Percentiles rank a stretch among this genome's conserved stretches.
Evolutionary conservation across 2,113 vertebrate genomes (phyloP).

Genomic region (Otus sunia): DNA sequence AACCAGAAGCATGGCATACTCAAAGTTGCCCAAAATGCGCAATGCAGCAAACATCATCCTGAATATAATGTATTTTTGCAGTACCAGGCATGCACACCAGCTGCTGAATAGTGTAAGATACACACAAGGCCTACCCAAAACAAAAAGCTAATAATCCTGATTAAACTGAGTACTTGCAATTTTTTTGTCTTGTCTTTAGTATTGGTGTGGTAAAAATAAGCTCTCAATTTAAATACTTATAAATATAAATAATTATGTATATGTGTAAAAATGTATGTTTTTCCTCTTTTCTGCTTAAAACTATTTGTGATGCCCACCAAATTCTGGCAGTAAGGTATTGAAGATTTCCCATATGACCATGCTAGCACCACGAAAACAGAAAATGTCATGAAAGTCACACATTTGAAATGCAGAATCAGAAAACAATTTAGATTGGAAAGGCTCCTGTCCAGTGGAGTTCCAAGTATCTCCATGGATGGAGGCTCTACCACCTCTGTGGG

Average conservation of each 20-base stretch:
- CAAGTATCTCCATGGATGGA: background rate
- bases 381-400: background rate
- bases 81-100: background rate
- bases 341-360: background rate
- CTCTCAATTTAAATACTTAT: background rate
- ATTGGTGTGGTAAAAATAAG: background rate
- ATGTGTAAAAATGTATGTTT: fast-evolving
- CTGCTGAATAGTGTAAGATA: background rate
- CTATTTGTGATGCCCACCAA: background rate
- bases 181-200: background rate
- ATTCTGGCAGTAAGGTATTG: background rate
- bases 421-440: background rate
- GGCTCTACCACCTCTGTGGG: background rate
- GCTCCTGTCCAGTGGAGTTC: background rate
- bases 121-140: background rate
- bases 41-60: background rate
- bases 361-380: background rate
- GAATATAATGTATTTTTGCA: background rate
- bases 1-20: background rate
- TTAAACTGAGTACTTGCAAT: background rate
- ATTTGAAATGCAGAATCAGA: background rate
- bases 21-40: background rate
- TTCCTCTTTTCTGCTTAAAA: background rate
- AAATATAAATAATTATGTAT: background rate
- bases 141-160: background rate